Conservation (phyloP, 2,888 invertebrate species). For the Lasioglossum lativentre region DNA sequence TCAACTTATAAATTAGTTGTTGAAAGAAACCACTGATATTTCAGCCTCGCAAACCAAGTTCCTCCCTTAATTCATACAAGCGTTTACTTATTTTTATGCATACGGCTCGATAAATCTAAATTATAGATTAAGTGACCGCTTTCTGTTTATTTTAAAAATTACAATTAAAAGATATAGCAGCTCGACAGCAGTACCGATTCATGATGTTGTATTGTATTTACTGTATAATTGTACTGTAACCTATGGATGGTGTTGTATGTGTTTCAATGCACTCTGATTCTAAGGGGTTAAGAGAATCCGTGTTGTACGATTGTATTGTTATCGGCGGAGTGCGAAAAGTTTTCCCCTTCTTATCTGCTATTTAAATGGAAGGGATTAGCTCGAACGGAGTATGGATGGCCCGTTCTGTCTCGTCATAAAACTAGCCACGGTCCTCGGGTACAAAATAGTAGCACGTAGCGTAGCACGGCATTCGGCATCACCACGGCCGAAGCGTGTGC, state of each 20-base stretch:
- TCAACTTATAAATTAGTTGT: too few relatives aligned
- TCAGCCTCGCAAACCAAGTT: too few relatives aligned
- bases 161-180: not conserved
- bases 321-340: slow-evolving; percentile 4
- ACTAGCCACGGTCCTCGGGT: slow-evolving; percentile 44
- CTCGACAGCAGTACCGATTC: not conserved
- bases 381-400: not conserved
- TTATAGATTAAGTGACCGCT: not conserved
- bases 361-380: slow-evolving; percentile 4
- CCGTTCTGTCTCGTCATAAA: slow-evolving; percentile 24
- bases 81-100: too few relatives aligned
- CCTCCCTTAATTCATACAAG: too few relatives aligned
- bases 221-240: not conserved
- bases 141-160: not conserved
- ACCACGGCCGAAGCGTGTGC: slow-evolving; percentile 46
- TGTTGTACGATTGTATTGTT: not conserved
- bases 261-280: not conserved
- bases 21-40: too few relatives aligned
- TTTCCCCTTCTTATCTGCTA: not conserved
- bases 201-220: not conserved
- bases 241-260: not conserved
- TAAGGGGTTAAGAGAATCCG: not conserved
- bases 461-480: too few relatives aligned
- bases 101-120: not conserved
- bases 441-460: slow-evolving; percentile 33